Conservation (phyloP, 2,888 invertebrate genomes). For the Caradrina clavipalpis region DNA sequence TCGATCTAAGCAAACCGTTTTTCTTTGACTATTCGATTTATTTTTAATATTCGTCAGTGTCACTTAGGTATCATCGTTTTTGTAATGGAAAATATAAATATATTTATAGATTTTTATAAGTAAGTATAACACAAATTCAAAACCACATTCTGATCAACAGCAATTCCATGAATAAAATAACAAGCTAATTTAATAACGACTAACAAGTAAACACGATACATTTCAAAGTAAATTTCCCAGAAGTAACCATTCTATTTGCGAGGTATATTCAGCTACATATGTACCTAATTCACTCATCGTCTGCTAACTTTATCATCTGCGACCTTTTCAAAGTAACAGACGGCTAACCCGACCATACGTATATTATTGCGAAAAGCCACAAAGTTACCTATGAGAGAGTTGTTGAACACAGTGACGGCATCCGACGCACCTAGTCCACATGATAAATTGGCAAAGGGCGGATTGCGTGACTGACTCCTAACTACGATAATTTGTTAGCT, state of each 20-base stretch:
- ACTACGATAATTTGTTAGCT: conserved; percentile 71
- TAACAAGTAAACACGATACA: conserved; percentile 8
- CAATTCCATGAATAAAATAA: not conserved
- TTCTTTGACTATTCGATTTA: not conserved
- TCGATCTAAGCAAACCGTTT: conserved; percentile 1
- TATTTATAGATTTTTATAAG: not conserved
- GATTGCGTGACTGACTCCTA: conserved; percentile 74
- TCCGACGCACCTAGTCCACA: conserved; percentile 58
- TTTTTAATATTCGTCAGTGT: not conserved
- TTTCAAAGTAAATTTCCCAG: conserved; percentile 35
- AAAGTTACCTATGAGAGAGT: conserved; percentile 43
- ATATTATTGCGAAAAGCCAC: conserved; percentile 25
- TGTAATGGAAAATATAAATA: not conserved
- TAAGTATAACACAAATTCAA: not conserved
- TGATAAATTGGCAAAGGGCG: conserved; percentile 68
- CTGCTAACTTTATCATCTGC: conserved; percentile 39
- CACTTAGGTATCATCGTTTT: not conserved
- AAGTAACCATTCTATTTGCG: conserved; percentile 12
- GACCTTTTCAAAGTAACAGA: conserved; percentile 27
- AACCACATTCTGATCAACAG: not conserved
- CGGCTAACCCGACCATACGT: conserved; percentile 26
- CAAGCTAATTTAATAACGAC: conserved; percentile 5
- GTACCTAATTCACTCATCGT: conserved; percentile 29
- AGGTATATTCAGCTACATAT: conserved; percentile 10
- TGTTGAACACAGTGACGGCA: conserved; percentile 49